phyloP scores from a whole-genome alignment of 2,888 invertebrate genomes.

The Macrophya annulata region DNA sequence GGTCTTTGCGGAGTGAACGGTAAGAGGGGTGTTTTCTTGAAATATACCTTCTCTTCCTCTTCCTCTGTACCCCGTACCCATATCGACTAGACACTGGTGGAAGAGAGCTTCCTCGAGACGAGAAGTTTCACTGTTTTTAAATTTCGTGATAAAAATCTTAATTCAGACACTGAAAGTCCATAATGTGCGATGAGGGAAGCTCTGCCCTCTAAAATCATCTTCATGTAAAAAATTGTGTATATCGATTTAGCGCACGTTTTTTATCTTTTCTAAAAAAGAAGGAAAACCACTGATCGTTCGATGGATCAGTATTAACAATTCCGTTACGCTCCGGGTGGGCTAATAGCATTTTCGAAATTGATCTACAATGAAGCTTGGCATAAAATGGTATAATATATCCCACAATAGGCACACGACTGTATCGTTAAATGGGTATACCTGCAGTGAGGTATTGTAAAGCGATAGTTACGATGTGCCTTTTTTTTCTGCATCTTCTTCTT shows the following conservation, averaged over 20 bases:
- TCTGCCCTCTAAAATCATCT: background rate
- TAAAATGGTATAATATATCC: background rate
- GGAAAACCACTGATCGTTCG: background rate
- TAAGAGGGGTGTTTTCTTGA: slow-evolving; percentile 37
- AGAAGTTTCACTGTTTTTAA: background rate
- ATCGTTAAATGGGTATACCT: background rate
- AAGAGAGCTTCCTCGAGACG: background rate
- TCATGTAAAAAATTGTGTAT: background rate
- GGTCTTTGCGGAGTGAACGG: background rate
- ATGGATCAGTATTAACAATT: slow-evolving; percentile 8
- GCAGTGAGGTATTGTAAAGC: background rate
- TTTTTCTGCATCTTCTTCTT: background rate
- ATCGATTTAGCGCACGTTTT: background rate
- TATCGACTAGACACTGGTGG: background rate
- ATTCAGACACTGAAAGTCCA: no score
- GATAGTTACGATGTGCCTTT: background rate
- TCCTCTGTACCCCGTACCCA: slow-evolving; percentile 4
- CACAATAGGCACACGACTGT: slow-evolving; percentile 22
- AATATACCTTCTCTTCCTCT: slow-evolving; percentile 49
- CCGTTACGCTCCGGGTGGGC: slow-evolving; percentile 21
- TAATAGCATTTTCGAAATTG: slow-evolving; percentile 21
- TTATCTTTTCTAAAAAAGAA: background rate
- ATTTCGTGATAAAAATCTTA: no score
- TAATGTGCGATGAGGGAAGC: no score
- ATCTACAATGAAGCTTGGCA: slow-evolving; percentile 12